Evolutionary conservation across 2,113 vertebrate species (phyloP).

Genomic region (Dasyurus viverrinus): DNA sequence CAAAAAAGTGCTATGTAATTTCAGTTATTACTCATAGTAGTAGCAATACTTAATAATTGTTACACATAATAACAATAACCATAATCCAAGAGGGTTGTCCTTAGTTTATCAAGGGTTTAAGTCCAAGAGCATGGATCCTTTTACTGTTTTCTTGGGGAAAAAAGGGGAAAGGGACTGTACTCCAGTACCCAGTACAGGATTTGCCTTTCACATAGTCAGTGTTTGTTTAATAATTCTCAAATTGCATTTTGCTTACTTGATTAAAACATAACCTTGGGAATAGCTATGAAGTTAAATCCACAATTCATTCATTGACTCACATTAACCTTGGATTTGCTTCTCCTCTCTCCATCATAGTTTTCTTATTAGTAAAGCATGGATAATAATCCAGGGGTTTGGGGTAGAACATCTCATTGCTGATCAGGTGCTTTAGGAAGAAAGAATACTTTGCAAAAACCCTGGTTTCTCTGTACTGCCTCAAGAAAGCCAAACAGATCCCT

Average conservation of each 20-base stretch:
- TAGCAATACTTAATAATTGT: not conserved
- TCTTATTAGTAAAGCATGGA: conserved; percentile 29
- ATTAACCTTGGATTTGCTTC: conserved; percentile 8
- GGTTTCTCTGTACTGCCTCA: not conserved
- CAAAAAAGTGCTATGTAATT: not conserved
- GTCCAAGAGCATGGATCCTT: not conserved
- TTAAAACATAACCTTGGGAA: not conserved
- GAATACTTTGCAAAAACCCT: not conserved
- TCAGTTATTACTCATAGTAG: not conserved
- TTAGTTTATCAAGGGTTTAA: not conserved
- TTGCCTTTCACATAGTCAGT: not conserved
- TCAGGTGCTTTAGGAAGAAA: not conserved
- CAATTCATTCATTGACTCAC: not conserved
- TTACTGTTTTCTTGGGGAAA: not conserved
- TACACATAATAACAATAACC: not conserved
- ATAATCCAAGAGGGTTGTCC: not conserved
- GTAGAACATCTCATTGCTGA: not conserved
- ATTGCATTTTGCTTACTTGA: not conserved
- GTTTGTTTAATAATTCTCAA: not conserved
- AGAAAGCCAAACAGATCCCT: not conserved
- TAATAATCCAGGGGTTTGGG: not conserved
- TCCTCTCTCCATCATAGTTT: not conserved
- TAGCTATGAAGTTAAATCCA: not conserved
- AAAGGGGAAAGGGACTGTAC: not conserved
- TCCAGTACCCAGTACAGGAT: not conserved